Percentiles rank a stretch among this genome's conserved stretches.
Conservation (phyloP, 2,113 vertebrate genomes). For the Hypomesus transpacificus region DNA sequence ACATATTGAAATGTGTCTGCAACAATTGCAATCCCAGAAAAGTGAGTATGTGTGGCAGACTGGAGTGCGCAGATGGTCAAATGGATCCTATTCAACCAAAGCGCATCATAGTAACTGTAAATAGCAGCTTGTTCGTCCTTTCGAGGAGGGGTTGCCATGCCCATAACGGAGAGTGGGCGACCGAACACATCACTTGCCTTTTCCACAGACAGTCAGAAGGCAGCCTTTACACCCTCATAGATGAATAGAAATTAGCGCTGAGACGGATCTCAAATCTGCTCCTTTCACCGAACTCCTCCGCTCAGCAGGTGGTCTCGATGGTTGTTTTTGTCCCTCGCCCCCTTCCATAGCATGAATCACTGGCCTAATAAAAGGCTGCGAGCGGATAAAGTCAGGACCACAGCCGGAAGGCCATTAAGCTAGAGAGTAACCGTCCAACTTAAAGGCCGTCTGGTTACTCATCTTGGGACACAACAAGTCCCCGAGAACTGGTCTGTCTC, state of each 20-base stretch:
- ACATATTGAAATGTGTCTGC: slow-evolving; percentile 39
- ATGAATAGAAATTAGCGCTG: slow-evolving; percentile 53
- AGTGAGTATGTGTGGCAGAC: slow-evolving; percentile 36
- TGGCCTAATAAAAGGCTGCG: slow-evolving; percentile 30
- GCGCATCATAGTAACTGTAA: slow-evolving; percentile 49
- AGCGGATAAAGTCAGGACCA: slow-evolving; percentile 32
- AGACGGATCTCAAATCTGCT: slow-evolving; percentile 43
- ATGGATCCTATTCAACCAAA: slow-evolving; percentile 53
- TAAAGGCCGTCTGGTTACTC: no score
- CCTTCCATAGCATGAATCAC: slow-evolving; percentile 42
- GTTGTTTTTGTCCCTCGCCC: slow-evolving; percentile 45
- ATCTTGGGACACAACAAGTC: slow-evolving; percentile 21
- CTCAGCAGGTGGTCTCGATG: slow-evolving; percentile 55
- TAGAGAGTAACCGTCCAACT: background rate
- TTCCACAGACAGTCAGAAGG: slow-evolving; percentile 38
- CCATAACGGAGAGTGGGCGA: slow-evolving; percentile 39
- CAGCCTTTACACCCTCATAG: slow-evolving; percentile 53
- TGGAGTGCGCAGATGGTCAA: slow-evolving; percentile 20
- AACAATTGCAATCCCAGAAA: slow-evolving; percentile 50
- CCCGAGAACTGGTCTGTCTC: slow-evolving; percentile 37
- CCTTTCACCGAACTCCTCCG: slow-evolving; percentile 33
- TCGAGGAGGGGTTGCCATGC: slow-evolving; percentile 33
- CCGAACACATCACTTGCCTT: slow-evolving; percentile 53
- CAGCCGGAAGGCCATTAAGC: background rate
- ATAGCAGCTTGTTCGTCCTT: slow-evolving; percentile 58